These are phyloP conservation scores for Tryphoninae sp. DNA, from an alignment of 2,888 invertebrate genomes.

Conservation along the genomic window DNA sequence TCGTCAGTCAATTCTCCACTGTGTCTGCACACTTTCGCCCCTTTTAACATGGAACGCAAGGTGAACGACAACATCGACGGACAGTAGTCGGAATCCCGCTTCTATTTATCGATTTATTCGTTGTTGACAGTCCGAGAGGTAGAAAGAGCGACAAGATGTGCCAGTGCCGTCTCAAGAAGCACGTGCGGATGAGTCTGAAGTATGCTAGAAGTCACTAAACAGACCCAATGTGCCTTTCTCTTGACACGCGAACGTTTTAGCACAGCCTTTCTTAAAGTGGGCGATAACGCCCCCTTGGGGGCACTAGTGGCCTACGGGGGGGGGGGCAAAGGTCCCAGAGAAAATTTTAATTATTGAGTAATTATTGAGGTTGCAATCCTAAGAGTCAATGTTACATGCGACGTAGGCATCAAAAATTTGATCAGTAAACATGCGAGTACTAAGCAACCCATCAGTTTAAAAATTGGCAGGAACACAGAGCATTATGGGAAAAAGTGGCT, in stretches of 20 bases:
- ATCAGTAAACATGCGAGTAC: too few species aligned
- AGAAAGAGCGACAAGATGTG: not conserved
- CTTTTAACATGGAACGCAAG: slow-evolving; percentile 27
- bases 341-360: too few species aligned
- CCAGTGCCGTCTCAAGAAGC: slow-evolving; percentile 7
- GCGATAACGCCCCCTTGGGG: too few species aligned
- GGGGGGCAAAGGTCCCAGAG: too few species aligned
- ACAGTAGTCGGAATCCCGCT: slow-evolving; percentile 66
- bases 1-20: slow-evolving; percentile 72
- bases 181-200: slow-evolving; percentile 20
- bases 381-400: too few species aligned
- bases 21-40: slow-evolving; percentile 58
- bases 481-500: too few species aligned
- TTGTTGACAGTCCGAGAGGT: slow-evolving; percentile 19
- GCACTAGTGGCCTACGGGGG: too few species aligned
- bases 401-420: too few species aligned
- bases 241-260: slow-evolving; percentile 13
- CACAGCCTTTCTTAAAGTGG: not conserved
- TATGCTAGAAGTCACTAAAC: slow-evolving; percentile 11
- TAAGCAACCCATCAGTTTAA: too few species aligned
- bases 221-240: not conserved
- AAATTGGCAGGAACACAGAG: too few species aligned
- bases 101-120: slow-evolving; percentile 69
- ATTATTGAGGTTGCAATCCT: too few species aligned
- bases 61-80: slow-evolving; percentile 43